Evolutionary conservation across 2,797 vertebrate species (phyloP).

Genomic region (Xiphophorus birchmanni): DNA sequence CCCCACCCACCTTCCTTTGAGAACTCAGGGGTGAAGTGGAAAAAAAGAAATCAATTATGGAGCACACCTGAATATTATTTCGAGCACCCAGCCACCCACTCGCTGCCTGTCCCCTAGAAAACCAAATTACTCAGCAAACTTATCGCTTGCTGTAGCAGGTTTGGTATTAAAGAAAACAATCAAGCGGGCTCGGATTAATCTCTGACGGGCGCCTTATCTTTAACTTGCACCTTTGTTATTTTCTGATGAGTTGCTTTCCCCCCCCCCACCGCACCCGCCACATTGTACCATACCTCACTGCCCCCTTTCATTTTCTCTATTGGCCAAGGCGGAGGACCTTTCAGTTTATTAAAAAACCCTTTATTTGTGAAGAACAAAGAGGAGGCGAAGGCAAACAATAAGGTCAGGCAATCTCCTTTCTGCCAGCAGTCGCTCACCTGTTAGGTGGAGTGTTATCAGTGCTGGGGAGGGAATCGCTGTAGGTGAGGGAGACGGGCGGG

Average conservation of each 20-base stretch:
- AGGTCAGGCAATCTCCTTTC: slow-evolving; percentile 99
- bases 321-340: slow-evolving; percentile 94
- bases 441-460: slow-evolving; percentile 97
- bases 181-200: slow-evolving; percentile 99
- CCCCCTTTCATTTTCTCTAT: slow-evolving; percentile 99
- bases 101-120: slow-evolving; percentile 80
- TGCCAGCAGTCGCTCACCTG: slow-evolving; percentile 99
- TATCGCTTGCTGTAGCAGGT: slow-evolving; percentile 99
- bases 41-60: slow-evolving; percentile 98
- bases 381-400: slow-evolving; percentile 96
- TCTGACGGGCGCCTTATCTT: slow-evolving; percentile 99
- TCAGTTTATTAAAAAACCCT: slow-evolving; percentile 99
- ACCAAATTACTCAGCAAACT: slow-evolving; percentile 99
- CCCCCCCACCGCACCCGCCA: slow-evolving; percentile 72
- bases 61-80: slow-evolving; percentile 99
- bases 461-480: slow-evolving; percentile 85
- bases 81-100: slow-evolving; percentile 83
- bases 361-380: slow-evolving; percentile 99
- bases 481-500: slow-evolving; percentile 70
- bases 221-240: slow-evolving; percentile 99
- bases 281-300: slow-evolving; percentile 99
- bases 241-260: slow-evolving; percentile 99
- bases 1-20: slow-evolving; percentile 72
- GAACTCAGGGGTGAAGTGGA: slow-evolving; percentile 78
- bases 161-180: slow-evolving; percentile 99